phyloP scores from a whole-genome alignment of 2,888 invertebrate species.

The Sminthurinus aureus region DNA sequence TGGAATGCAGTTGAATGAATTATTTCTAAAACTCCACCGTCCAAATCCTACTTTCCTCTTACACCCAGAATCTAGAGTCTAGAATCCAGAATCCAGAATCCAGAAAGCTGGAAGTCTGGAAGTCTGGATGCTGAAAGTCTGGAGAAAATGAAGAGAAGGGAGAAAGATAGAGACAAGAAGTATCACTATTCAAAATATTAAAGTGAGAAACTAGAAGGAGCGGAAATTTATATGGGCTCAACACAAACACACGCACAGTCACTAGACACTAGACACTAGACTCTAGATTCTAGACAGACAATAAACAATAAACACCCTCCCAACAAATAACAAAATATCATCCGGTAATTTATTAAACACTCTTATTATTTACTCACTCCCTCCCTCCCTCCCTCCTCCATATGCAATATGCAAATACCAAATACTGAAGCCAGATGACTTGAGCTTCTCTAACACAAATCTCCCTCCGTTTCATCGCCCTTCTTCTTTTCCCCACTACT shows the following conservation, averaged over 20 bases:
- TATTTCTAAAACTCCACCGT: neutral
- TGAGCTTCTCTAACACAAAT: neutral
- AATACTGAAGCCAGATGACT: neutral
- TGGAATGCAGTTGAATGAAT: neutral
- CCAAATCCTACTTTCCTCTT: neutral
- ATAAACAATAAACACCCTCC: neutral
- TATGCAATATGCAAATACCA: neutral
- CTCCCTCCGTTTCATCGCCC: too few species aligned
- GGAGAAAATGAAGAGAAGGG: too few species aligned
- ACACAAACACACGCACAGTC: neutral
- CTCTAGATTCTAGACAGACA: too few species aligned
- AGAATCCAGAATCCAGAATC: neutral
- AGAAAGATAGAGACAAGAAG: too few species aligned
- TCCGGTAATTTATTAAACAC: constrained; percentile 4
- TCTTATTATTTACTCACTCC: constrained; percentile 12
- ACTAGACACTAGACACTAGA: too few species aligned
- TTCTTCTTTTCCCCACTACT: too few species aligned
- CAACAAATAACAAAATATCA: neutral
- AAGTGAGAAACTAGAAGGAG: neutral
- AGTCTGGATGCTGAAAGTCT: too few species aligned
- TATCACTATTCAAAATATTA: constrained; percentile 4
- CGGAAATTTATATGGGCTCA: neutral
- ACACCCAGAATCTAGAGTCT: neutral
- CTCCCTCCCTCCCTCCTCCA: neutral
- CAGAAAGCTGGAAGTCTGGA: too few species aligned